phyloP scores from a whole-genome alignment of 64 coral and sea anemone genomes.

The Actinia tenebrosa region DNA sequence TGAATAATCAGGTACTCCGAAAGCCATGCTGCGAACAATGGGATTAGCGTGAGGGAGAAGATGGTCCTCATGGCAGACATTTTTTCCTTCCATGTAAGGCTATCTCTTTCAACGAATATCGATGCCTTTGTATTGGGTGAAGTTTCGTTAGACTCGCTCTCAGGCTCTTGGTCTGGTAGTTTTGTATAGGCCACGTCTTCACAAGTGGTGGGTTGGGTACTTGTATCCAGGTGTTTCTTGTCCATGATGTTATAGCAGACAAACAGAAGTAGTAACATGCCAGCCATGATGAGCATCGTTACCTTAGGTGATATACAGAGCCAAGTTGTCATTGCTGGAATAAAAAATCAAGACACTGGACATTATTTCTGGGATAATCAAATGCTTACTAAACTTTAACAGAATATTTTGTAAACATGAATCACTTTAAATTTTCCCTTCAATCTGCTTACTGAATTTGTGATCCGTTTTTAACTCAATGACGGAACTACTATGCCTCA shows the following conservation, averaged over 20 bases:
- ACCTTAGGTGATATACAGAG: slow-evolving; percentile 72
- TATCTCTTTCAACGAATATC: not conserved
- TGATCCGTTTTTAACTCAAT: too few species aligned
- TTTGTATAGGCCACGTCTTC: not conserved
- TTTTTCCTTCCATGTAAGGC: slow-evolving; percentile 53
- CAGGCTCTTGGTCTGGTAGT: slow-evolving; percentile 13
- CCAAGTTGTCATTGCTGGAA: slow-evolving; percentile 91
- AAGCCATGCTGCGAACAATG: slow-evolving; percentile 63
- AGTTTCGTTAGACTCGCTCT: not conserved
- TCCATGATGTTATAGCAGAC: slow-evolving; percentile 87
- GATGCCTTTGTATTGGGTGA: not conserved
- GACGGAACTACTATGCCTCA: too few species aligned
- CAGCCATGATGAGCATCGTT: slow-evolving; percentile 66
- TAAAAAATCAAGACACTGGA: not conserved
- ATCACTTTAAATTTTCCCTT: too few species aligned
- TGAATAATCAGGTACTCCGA: slow-evolving; percentile 86
- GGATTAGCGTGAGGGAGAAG: slow-evolving; percentile 28
- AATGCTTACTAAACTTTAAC: too few species aligned
- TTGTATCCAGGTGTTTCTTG: slow-evolving; percentile 55
- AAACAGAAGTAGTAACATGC: slow-evolving; percentile 59
- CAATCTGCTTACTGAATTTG: too few species aligned
- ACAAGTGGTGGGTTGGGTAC: not conserved
- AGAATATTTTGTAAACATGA: too few species aligned
- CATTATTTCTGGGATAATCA: too few species aligned
- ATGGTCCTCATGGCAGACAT: slow-evolving; percentile 53